Conservation (phyloP, 64 coral and sea anemone species). For the Pocillopora verrucosa region DNA sequence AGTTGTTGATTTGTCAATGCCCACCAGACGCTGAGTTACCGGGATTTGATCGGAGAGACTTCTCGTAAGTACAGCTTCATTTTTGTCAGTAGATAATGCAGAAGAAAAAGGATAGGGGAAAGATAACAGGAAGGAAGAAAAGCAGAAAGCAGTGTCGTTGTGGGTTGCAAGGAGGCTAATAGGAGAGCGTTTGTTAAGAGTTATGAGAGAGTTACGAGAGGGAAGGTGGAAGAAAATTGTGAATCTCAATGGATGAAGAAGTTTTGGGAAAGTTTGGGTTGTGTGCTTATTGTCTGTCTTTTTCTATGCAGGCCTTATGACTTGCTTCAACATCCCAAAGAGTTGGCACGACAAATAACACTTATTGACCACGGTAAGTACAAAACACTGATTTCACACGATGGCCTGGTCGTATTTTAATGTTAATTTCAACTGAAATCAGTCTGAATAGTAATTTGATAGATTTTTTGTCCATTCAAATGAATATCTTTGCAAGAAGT, state of each 20-base stretch:
- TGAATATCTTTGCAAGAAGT: no score
- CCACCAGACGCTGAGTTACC: constrained; percentile 88
- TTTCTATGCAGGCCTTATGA: constrained; percentile 47
- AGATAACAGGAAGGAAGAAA: no score
- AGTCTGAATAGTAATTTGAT: no score
- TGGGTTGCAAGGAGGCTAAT: no score
- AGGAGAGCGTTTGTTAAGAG: no score
- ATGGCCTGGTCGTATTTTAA: background rate
- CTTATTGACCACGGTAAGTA: constrained; percentile 87
- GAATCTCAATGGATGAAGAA: no score
- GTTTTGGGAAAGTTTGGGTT: background rate
- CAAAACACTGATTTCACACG: background rate
- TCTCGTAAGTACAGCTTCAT: constrained; percentile 63
- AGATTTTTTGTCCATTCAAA: no score
- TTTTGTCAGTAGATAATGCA: no score
- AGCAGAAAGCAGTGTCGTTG: no score
- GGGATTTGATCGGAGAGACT: constrained; percentile 82
- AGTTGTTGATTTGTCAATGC: constrained; percentile 83
- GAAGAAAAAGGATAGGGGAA: no score
- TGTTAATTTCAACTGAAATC: background rate
- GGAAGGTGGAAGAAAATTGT: no score
- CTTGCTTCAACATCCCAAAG: constrained; percentile 78
- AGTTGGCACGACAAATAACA: constrained; percentile 91
- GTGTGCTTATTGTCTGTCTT: background rate
- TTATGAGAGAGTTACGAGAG: no score